Base-by-base conservation (phyloP, 1,140 invertebrate species). In the Aphelinus atriplicis region DNA sequence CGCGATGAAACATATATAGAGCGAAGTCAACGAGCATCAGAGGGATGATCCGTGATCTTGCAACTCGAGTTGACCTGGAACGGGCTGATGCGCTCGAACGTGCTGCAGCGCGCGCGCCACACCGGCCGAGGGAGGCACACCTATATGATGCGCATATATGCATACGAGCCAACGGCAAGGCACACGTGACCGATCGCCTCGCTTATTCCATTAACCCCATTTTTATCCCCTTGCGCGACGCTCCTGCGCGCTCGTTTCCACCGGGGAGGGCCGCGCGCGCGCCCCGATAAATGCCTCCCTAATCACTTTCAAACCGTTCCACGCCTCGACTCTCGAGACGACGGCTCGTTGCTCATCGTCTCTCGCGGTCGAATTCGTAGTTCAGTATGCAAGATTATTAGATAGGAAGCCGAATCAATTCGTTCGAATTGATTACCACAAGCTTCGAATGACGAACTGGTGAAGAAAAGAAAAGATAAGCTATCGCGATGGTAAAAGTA, bases 171-270 rank as follows among this genome's bases (percentile, higher is more conserved):
- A 9, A 26, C n/a, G 10, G 10, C 3, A 3, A 3, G 42, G 43
- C 1, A 9, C 50, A 46, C 26, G 69, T 53, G 53, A 69, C 26
- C 46, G 60, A 65, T 5, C 50, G 51, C n/a, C 43, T 55, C 47
- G 9, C 2, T 7, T 47, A 70, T 75, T 9, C 68, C 48, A 71
- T 75, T 71, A 76, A 76, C 68, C 68, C 48, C 46, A 2, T 71
- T 76, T 76, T 66, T 71, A 48, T 10, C 42, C 7, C 26, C 26
- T 26, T 65, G 1, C 65, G 9, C 42, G 10, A 50, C 45, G n/a
- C 62, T 10, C 48, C 58, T 6, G 48, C 53, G 50, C 50, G 46
- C 53, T 43, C 7, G 9, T n/a, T 26, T 26, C 26, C 26, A 26
- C 26, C 26, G 26, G 26, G 26, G 26, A 26, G 26, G 26, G 26